Percentiles rank a stretch among this genome's conserved stretches.
These are phyloP conservation scores for Hirtodrosophila trivittata DNA, from an alignment of 2,888 invertebrate species.

Conservation along the genomic window DNA sequence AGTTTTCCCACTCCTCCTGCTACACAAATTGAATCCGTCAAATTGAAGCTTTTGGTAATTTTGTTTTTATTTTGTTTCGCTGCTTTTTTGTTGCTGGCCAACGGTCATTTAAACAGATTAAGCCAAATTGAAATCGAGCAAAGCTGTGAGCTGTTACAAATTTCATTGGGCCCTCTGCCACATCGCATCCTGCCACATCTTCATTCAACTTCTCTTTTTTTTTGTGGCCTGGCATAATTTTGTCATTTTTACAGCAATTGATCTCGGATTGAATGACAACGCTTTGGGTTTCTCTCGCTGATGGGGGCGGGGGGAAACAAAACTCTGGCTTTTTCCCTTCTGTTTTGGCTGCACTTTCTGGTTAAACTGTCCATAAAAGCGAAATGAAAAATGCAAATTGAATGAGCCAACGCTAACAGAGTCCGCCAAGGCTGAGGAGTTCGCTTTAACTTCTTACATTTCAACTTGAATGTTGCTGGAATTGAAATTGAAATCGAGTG, in stretches of 20 bases:
- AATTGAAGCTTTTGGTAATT: conserved; percentile 52
- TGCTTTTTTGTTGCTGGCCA: conserved; percentile 25
- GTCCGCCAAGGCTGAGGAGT: too few species aligned
- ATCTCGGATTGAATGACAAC: conserved; percentile 73
- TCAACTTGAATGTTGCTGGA: conserved; percentile 25
- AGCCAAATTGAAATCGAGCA: conserved; percentile 65
- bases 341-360: conserved; percentile 43
- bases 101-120: conserved; percentile 69
- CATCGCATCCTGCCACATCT: conserved; percentile 1
- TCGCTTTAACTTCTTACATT: conserved; percentile 36
- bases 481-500: conserved; percentile 37
- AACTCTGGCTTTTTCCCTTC: conserved; percentile 30
- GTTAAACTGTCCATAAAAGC: conserved; percentile 61
- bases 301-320: conserved; percentile 10
- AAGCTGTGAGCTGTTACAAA: conserved; percentile 53
- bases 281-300: conserved; percentile 17
- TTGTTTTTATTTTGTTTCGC: conserved; percentile 36
- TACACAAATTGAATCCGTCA: conserved; percentile 64
- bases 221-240: conserved; percentile 63
- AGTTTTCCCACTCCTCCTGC: neutral
- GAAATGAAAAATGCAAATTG: conserved; percentile 74
- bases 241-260: conserved; percentile 77
- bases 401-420: conserved; percentile 37
- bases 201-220: conserved; percentile 9
- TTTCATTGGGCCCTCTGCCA: conserved; percentile 42